Evolutionary conservation across 1,140 invertebrate species (phyloP), one percentile per base, ranked within the genome.

Genomic region (Halesus radiatus): DNA sequence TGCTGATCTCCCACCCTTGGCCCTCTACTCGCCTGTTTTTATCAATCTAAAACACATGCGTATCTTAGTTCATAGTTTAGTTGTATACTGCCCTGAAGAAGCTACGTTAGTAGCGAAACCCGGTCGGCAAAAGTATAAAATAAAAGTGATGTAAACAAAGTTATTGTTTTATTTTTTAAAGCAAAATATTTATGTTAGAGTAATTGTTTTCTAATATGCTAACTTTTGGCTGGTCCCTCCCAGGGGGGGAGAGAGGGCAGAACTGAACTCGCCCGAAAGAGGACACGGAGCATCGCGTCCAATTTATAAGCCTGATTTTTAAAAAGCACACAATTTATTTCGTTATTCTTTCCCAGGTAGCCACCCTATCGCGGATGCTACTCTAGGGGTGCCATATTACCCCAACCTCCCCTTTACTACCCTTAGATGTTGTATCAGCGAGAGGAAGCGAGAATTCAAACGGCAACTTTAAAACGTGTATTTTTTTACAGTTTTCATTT

Each of bases 291-390:
- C 81, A 83, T 83, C 81, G 81, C 76, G 70, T 83, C 79, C 81
- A 83, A 83, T 80, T 83, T 83, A 83, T 83, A 83, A 83, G 81
- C 81, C 79, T 83, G 81, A 83, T 83, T 83, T 83, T 83, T 83
- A 83, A 83, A 83, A 83, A 83, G 81, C 81, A 83, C 81, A 83
- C 81, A 83, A 83, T 83, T 83, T 83, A 80, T 83, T 83, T 83
- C 76, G 81, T 82, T 82, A 82, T 82, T 82, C 81, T 82, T 82
- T 82, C 81, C 54, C 77, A 80, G 73, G 77, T 78, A 79, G 16
- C 15, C 54, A 56, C 20, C 26, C 6, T 56, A 74, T 18, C 37
- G 76, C 66, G 68, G 80, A 76, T 78, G 73, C 62, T 78, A 58
- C 72, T 78, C 66, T 6, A 18, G 75, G 60, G 76, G 74, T 22